A percentile compares a stretch with the other conserved stretches of the same genome.
These are phyloP conservation scores for Andrena cerasifolii DNA, from an alignment of 1,140 invertebrate genomes.

Conservation along the genomic window DNA sequence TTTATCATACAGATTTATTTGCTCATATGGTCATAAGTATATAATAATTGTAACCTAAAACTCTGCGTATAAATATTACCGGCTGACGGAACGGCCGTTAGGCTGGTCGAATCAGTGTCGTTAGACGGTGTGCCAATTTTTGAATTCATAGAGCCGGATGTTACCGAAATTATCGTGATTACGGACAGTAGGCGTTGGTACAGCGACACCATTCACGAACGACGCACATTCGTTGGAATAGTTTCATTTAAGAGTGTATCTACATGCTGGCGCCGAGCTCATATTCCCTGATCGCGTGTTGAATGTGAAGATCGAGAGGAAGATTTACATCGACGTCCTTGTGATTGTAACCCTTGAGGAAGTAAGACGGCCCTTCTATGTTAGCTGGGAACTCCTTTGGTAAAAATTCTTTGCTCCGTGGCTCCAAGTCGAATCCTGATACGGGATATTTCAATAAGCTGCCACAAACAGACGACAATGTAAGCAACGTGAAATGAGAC, in stretches of 20 bases:
- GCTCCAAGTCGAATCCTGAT: conserved; percentile 90
- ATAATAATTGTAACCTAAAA: conserved; percentile 67
- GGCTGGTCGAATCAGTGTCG: conserved; percentile 60
- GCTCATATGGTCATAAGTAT: conserved; percentile 64
- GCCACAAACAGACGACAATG: conserved; percentile 2
- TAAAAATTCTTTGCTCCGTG: conserved; percentile 89
- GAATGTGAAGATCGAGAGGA: conserved; percentile 86
- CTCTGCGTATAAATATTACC: conserved; percentile 73
- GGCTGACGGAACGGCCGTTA: conserved; percentile 40
- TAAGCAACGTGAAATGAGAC: neutral
- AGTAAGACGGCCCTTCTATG: conserved; percentile 92
- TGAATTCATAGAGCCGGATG: conserved; percentile 43
- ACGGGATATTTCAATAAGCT: conserved; percentile 37
- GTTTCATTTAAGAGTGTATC: conserved; percentile 53
- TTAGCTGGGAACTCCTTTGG: conserved; percentile 92
- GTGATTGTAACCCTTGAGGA: conserved; percentile 91
- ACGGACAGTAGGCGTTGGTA: conserved; percentile 62
- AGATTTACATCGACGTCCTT: conserved; percentile 84
- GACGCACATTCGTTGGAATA: conserved; percentile 34
- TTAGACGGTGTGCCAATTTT: conserved; percentile 58
- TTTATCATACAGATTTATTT: conserved; percentile 61
- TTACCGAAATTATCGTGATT: conserved; percentile 57
- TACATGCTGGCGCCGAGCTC: conserved; percentile 76
- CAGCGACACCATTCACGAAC: conserved; percentile 61
- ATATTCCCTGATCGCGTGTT: conserved; percentile 81